Base-by-base conservation (phyloP, 1,140 invertebrate genomes). In the Archivesica marissinica region DNA sequence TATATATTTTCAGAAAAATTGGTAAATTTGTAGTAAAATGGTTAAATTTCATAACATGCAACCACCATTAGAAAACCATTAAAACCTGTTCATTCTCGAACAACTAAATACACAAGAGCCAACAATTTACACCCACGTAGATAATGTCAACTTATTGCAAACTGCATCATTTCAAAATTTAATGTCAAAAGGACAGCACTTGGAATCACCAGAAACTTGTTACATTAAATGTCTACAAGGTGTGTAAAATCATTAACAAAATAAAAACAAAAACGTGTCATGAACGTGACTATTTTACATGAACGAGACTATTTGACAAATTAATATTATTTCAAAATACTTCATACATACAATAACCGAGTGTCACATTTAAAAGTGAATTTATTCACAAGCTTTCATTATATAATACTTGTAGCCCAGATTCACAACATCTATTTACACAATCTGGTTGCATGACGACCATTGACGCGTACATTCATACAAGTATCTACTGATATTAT, bases 161-260 rank as follows among this genome's bases (percentile, higher is more conserved):
- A n/a, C n/a, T n/a, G n/a, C n/a, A n/a, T n/a, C n/a, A n/a, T n/a
- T n/a, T n/a, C n/a, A n/a, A n/a, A n/a, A n/a, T n/a, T n/a, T n/a
- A n/a, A 35, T 25, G 1, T 35, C 0, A 64, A 35, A 1, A 64
- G 1, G 25, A 35, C 1, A 64, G 59, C 59, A 64, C 59, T 64
- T 64, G 7, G 9, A 35, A 6, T 20, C 59, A 64, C 30, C n/a
- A 35, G 59, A 35, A 64, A 64, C 38, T 64, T 64, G 59, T 64
- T 64, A 64, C 33, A 64, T 64, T 30, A 35, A 35, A 30, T 25
- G 33, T 64, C 7, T 64, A 64, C 59, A 64, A 64, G n/a, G n/a
- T 35, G 38, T 64, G 59, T 64, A 64, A 64, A 64, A 64, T 33
- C 30, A 35, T 13, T 64, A 64, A 64, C 59, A 64, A 64, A 59